phyloP scores from a whole-genome alignment of 1,140 invertebrate species.

The Tenebrio molitor region DNA sequence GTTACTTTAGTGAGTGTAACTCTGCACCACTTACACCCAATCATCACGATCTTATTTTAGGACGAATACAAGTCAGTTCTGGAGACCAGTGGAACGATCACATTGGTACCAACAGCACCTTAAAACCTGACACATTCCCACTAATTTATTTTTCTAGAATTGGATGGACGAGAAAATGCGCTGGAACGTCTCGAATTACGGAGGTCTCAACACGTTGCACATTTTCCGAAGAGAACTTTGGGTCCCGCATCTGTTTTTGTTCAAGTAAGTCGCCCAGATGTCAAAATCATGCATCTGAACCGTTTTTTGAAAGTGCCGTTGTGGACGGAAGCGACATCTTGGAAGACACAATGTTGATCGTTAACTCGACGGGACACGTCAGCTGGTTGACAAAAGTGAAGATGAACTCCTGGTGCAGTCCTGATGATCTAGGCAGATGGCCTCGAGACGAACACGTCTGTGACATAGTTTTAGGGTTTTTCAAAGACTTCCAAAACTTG shows the following conservation, averaged over 20 bases:
- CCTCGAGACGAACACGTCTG: constrained; percentile 60
- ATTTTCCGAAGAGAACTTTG: constrained; percentile 64
- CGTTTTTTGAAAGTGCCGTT: constrained; percentile 49
- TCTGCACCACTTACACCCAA: too few relatives aligned
- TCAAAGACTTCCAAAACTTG: constrained; percentile 45
- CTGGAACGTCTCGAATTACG: constrained; percentile 64
- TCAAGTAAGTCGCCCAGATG: constrained; percentile 62
- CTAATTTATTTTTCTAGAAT: constrained; percentile 60
- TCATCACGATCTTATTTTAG: constrained; percentile 59
- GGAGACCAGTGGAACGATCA: constrained; percentile 54
- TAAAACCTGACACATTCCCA: too few relatives aligned
- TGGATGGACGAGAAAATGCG: constrained; percentile 66
- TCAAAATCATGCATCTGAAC: not conserved
- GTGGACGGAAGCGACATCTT: constrained; percentile 48
- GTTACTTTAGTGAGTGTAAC: constrained; percentile 57
- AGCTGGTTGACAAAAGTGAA: constrained; percentile 55
- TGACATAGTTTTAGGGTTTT: constrained; percentile 57
- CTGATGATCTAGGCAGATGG: constrained; percentile 57
- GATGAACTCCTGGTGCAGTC: constrained; percentile 57
- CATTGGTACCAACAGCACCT: constrained; percentile 61
- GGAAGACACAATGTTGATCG: constrained; percentile 51
- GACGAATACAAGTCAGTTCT: constrained; percentile 60
- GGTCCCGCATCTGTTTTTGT: constrained; percentile 66
- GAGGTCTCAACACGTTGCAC: constrained; percentile 60
- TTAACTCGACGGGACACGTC: constrained; percentile 55